Base-by-base conservation (phyloP, 2,113 vertebrate genomes). In the Antechinus flavipes region DNA sequence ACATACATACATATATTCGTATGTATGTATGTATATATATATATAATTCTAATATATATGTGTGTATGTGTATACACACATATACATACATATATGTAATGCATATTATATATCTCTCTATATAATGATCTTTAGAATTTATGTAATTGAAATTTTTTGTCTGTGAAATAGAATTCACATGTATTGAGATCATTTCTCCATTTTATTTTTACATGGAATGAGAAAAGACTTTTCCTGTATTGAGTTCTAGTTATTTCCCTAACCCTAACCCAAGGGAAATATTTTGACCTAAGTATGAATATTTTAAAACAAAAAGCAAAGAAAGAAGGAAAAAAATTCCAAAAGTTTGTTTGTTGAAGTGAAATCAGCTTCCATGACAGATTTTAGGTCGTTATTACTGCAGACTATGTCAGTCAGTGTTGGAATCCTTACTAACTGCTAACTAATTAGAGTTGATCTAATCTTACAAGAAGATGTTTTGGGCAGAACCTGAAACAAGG, bases 271-370 rank as follows among this genome's bases (percentile, higher is more conserved):
- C 42, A 42, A 42, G 42, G 42, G 42, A 42, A 42, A 94, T 24
- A 93, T 19, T 84, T 94, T 94, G 55, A 89, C 22, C 27, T 52
- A 93, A 0, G 14, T 42, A 58, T 23, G 2, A 2, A 55, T 55
- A n/a, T 61, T 94, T 91, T 93, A 93, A 90, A 95, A 94, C 93
- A 58, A 91, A 96, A 93, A 56, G 46, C 12, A 94, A 93, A 1
- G 46, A 58, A 56, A 92, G 26, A 11, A 56, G 8, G 7, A 14
- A 27, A 12, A 90, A 50, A n/a, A 50, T 42, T 35, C 0, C 22
- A 30, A 25, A 95, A 58, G 9, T 25, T 11, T 93, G 14, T 25
- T 52, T 92, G 0, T 93, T 92, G 89, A 92, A 24, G 94, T 89
- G 76, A 52, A 58, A 46, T 91, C 26, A 47, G 27, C 52, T 94